Percentiles rank a stretch among this genome's conserved stretches.
Evolutionary conservation across 2,113 vertebrate species (phyloP).

Genomic region (Pseudopodoces humilis): DNA sequence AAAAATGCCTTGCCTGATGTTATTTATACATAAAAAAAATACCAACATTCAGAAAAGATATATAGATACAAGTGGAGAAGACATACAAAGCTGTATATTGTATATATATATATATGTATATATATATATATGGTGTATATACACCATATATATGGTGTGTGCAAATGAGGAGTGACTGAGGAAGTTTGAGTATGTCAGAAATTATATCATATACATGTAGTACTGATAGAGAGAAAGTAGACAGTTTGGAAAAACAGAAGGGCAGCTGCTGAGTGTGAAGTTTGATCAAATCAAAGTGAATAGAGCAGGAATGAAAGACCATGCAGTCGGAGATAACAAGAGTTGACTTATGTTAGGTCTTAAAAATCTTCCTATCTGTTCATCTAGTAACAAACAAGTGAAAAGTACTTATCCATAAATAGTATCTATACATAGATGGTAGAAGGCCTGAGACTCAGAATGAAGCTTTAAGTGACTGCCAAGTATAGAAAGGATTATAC

Average conservation of each 20-base stretch:
- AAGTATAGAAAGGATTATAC: conserved; percentile 23
- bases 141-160: no score
- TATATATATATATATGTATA: no score
- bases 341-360: background rate
- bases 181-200: background rate
- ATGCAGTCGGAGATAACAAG: background rate
- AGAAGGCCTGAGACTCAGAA: background rate
- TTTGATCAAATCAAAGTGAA: background rate
- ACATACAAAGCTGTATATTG: background rate
- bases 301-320: background rate
- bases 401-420: conserved; percentile 9
- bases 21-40: background rate
- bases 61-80: background rate
- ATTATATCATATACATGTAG: background rate
- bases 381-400: background rate
- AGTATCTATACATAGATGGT: background rate
- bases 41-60: background rate
- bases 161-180: background rate
- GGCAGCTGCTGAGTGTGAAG: background rate
- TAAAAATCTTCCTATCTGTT: background rate
- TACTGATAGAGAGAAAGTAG: background rate
- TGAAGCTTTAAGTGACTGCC: conserved; percentile 24
- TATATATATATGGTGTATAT: no score
- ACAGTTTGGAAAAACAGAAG: background rate
- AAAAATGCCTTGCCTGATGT: background rate